Evolutionary conservation across 2,113 vertebrate species (phyloP).

Genomic region (Shinisaurus crocodilurus): DNA sequence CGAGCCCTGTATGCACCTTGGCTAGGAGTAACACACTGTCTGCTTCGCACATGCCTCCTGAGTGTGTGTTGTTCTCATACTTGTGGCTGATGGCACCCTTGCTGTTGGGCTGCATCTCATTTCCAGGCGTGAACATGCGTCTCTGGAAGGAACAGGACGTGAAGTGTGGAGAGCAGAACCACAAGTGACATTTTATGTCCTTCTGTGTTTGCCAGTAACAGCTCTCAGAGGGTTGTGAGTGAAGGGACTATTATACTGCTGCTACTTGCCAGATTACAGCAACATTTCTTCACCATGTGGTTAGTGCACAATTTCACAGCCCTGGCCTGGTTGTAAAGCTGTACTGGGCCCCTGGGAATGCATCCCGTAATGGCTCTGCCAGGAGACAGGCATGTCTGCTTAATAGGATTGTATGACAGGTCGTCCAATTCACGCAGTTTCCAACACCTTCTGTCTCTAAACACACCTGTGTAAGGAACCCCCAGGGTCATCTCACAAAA

Average conservation of each 20-base stretch:
- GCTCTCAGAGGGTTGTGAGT: neutral
- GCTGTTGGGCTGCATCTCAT: conserved; percentile 16
- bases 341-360: neutral
- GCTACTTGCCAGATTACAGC: conserved; percentile 40
- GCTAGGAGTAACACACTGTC: neutral
- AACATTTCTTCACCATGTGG: neutral
- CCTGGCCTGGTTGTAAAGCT: conserved; percentile 29
- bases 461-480: conserved; percentile 29
- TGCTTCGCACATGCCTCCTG: neutral
- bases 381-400: neutral
- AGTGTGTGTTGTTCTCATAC: conserved; percentile 2
- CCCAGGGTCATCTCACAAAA: neutral
- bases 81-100: conserved; percentile 17
- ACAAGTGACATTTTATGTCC: neutral
- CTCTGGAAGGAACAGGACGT: accelerated
- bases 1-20: neutral
- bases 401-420: conserved; percentile 28
- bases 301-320: conserved; percentile 20
- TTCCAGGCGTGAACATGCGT: neutral
- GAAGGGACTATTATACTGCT: neutral
- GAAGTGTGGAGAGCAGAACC: neutral
- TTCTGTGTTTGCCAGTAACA: conserved; percentile 27
- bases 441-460: conserved; percentile 41
- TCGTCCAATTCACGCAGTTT: conserved; percentile 34
- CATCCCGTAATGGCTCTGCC: conserved; percentile 4